A percentile compares a stretch with the other conserved stretches of the same genome.
These are phyloP conservation scores for Heteractis magnifica DNA, from an alignment of 92 coral and sea anemone genomes.

Conservation along the genomic window DNA sequence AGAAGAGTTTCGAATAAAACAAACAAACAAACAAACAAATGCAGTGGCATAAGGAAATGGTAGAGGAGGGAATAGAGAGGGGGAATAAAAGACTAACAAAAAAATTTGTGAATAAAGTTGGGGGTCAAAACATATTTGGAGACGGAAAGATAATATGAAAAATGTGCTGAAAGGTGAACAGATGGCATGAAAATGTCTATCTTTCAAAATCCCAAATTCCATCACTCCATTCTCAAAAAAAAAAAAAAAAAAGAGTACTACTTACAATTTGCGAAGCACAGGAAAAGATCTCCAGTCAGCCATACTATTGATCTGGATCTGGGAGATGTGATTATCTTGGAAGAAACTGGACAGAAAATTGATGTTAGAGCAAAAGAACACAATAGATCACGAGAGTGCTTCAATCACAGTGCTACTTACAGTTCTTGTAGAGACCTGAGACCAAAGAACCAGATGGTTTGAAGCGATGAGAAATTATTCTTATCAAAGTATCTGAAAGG, in stretches of 20 bases:
- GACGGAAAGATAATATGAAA: too few relatives aligned
- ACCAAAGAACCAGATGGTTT: conserved; percentile 62
- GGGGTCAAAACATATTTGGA: too few relatives aligned
- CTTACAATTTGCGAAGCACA: conserved; percentile 69
- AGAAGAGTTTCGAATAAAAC: neutral
- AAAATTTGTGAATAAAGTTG: too few relatives aligned
- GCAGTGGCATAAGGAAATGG: neutral
- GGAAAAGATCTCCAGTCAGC: conserved; percentile 48
- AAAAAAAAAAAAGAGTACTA: neutral
- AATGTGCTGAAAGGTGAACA: too few relatives aligned
- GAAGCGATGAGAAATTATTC: conserved; percentile 69
- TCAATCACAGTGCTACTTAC: conserved; percentile 53
- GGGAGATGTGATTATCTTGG: conserved; percentile 61
- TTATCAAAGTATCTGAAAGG: conserved; percentile 65
- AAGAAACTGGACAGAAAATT: conserved; percentile 42
- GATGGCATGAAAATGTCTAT: too few relatives aligned
- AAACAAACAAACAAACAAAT: neutral
- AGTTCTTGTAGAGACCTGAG: conserved; percentile 58
- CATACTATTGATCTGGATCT: conserved; percentile 22
- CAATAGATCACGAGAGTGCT: neutral
- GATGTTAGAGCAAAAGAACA: neutral
- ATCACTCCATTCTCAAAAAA: too few relatives aligned
- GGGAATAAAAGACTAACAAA: neutral
- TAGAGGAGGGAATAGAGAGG: neutral
- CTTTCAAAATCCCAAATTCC: too few relatives aligned